Base-by-base conservation (phyloP, 2,113 vertebrate species). In the Pangasianodon gigas region DNA sequence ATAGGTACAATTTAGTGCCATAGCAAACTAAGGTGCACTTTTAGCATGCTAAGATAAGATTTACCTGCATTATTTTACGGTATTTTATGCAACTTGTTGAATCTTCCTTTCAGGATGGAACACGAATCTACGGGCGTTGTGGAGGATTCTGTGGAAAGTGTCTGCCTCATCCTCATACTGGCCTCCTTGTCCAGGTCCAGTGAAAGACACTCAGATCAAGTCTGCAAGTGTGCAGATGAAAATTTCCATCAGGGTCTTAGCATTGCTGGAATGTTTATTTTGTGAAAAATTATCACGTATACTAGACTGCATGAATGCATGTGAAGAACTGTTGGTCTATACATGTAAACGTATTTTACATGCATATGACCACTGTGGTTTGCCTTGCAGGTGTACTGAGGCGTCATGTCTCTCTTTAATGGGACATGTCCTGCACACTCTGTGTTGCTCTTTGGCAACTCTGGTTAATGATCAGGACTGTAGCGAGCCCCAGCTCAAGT, bases 111-210 rank as follows among this genome's bases (percentile, higher is more conserved):
- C 95, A 99, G 98, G 97, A 99, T 56, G 98, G 97, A 90, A 96
- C 96, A 91, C 97, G 98, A 95, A 96, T 99, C 92, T 98, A 98
- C 14, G 98, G 98, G 83, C 97, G 97, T 94, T 99, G 98, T 90
- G 98, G 98, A 89, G 98, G 98, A 37, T 98, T 97, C 94, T 99
- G 98, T 94, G 98, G 98, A 88, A 99, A 98, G 94, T 99, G 98
- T 95, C 91, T 97, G 95, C 98, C 98, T 86, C 97, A 97, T 90
- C 92, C 95, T 91, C 91, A 96, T 91, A 95, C 93, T 54, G 97
- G 98, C 90, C 97, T 99, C 58, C 96, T 96, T 3, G 93, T 99
- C 92, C 96, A 98, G 95, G 94, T 97, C 84, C 93, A 96, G 75
- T 98, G 93, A 97, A 69, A 92, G 13, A 83, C 26, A n/a, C 10